Conservation (phyloP, 2,797 vertebrate species). For the Enteromius paludinosus region DNA sequence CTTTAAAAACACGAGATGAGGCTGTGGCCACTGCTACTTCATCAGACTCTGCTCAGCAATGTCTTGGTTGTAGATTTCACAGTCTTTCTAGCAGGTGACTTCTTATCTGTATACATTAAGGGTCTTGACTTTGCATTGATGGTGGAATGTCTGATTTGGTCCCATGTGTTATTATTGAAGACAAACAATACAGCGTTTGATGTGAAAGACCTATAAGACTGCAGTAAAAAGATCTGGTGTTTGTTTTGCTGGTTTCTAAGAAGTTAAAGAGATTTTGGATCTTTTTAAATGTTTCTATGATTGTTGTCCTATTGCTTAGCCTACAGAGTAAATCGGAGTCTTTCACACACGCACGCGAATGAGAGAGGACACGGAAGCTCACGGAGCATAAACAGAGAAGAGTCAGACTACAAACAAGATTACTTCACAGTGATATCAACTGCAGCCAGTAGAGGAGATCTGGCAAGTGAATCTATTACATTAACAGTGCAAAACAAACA, state of each 20-base stretch:
- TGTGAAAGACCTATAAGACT: slow-evolving; percentile 41
- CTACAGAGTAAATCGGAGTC: slow-evolving; percentile 69
- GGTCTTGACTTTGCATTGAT: slow-evolving; percentile 44
- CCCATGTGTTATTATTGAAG: slow-evolving; percentile 69
- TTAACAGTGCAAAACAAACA: slow-evolving; percentile 46
- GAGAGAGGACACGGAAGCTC: slow-evolving; percentile 52
- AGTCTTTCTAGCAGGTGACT: background rate
- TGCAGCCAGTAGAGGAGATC: slow-evolving; percentile 67
- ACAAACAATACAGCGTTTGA: slow-evolving; percentile 60
- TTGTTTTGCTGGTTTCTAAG: slow-evolving; percentile 68
- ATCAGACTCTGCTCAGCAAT: background rate
- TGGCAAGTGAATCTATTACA: slow-evolving; percentile 65
- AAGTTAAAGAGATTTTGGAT: slow-evolving; percentile 18
- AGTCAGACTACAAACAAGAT: slow-evolving; percentile 55
- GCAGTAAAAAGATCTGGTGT: background rate
- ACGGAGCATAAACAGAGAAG: slow-evolving; percentile 14
- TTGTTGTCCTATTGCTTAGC: slow-evolving; percentile 77
- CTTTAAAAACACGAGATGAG: background rate
- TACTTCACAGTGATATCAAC: slow-evolving; percentile 82
- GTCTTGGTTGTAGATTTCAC: background rate
- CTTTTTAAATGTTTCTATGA: slow-evolving; percentile 27
- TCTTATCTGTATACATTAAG: background rate
- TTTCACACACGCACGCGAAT: slow-evolving; percentile 45
- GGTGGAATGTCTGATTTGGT: slow-evolving; percentile 80
- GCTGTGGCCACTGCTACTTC: background rate